These are phyloP conservation scores for Bombylius major DNA, from an alignment of 2,888 invertebrate genomes.

Conservation along the genomic window DNA sequence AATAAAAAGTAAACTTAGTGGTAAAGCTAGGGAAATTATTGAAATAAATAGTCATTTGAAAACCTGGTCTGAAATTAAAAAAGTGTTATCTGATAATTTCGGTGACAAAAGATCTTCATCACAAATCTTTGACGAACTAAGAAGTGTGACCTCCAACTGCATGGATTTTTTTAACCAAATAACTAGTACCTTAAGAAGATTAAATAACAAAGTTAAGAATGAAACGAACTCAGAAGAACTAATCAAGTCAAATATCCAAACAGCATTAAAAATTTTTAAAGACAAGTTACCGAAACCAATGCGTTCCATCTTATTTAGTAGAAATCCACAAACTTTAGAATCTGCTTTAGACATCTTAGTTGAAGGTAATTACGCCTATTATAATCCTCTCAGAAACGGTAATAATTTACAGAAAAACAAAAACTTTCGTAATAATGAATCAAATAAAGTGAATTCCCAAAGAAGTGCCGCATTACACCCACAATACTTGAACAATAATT, in stretches of 20 bases:
- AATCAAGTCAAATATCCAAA: not conserved
- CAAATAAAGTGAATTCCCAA: not conserved
- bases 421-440: not conserved
- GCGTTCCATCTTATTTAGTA: not conserved
- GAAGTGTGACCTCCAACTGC: not conserved
- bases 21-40: not conserved
- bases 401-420: not conserved
- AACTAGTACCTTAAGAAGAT: not conserved
- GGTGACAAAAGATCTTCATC: not conserved
- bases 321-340: not conserved
- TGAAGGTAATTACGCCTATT: not conserved
- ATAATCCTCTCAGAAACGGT: not conserved
- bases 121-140: not conserved
- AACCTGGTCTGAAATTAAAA: not conserved
- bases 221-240: not conserved
- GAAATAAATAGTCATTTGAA: not conserved
- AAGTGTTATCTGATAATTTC: not conserved
- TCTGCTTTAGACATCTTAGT: not conserved
- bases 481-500: no score
- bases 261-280: not conserved
- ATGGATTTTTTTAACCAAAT: slow-evolving; percentile 4
- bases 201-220: slow-evolving; percentile 4
- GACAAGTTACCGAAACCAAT: not conserved
- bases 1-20: slow-evolving; percentile 2
- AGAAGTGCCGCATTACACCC: no score